Conservation (phyloP, 1,140 invertebrate genomes). For the Cydia splendana region DNA sequence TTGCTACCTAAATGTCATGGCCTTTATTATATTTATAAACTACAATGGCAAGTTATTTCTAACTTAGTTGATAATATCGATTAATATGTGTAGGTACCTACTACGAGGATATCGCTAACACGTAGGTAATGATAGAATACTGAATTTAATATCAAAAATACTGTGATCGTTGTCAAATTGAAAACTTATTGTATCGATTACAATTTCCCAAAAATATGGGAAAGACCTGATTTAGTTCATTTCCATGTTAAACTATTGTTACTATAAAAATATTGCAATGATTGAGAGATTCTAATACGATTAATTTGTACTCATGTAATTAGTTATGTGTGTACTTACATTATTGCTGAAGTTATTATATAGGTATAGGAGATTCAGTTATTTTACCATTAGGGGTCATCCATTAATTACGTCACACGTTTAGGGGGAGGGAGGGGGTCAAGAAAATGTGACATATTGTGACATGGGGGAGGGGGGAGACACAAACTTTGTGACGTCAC, state of each 20-base stretch:
- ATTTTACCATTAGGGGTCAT: background rate
- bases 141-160: slow-evolving; percentile 32
- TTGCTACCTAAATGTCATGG: slow-evolving; percentile 7
- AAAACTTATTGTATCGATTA: background rate
- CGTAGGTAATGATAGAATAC: background rate
- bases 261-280: background rate
- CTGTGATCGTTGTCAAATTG: slow-evolving; percentile 13
- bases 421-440: too few species aligned
- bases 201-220: background rate
- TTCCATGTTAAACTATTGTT: too few species aligned
- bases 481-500: too few species aligned
- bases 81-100: background rate
- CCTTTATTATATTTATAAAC: background rate
- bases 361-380: background rate
- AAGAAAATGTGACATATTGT: too few species aligned
- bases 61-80: slow-evolving; percentile 13
- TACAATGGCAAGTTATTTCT: slow-evolving; percentile 27
- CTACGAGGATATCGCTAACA: background rate
- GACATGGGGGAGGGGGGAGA: too few species aligned
- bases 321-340: background rate
- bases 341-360: background rate
- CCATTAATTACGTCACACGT: background rate
- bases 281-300: background rate
- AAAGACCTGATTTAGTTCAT: background rate
- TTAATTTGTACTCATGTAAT: background rate